Base-by-base conservation (phyloP, 2,888 invertebrate genomes). In the Pogonocherus hispidulus region DNA sequence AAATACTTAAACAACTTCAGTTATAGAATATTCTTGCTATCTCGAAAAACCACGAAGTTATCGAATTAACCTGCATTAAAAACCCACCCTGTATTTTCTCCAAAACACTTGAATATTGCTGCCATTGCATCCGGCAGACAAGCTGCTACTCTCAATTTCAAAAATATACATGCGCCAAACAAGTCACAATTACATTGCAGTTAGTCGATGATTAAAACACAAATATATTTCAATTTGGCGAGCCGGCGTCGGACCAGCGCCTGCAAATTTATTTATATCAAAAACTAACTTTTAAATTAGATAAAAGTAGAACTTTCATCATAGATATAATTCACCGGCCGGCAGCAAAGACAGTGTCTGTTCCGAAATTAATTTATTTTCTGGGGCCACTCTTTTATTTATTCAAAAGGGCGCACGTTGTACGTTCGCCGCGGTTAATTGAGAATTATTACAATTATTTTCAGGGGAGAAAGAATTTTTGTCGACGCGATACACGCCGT, bases 391-490 rank as follows among this genome's bases (percentile, higher is more conserved):
- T 76, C 77, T 79, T 81, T 82, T 81, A 81, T 81, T 81, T 81
- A 81, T 80, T 78, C 80, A 81, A 81, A 81, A 79, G 78, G 80
- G 73, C 52, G 66, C 54, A 55, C 70, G 73, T 65, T 76, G 77
- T 76, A 73, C 77, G 73, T 73, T 73, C 75, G 78, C 72, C 71
- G 75, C 73, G 66, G 73, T 73, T 82, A 82, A 83, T 83, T 82
- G 82, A 81, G 83, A 83, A 80, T 82, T 82, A 83, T 83, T 80
- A 79, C 80, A 79, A 82, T 82, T 81, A 81, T 78, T 79, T 80
- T 76, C 80, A 77, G 78, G 80, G 81, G 81, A 79, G 77, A 78
- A 81, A 77, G 76, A 71, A 71, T 78, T 76, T 76, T 76, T 77
- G 78, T 77, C 78, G 74, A 76, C 76, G 77, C 70, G 63, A 73